A percentile compares a stretch with the other conserved stretches of the same genome.
Conservation (phyloP, 2,113 vertebrate species). For the Pontoporia blainvillei region DNA sequence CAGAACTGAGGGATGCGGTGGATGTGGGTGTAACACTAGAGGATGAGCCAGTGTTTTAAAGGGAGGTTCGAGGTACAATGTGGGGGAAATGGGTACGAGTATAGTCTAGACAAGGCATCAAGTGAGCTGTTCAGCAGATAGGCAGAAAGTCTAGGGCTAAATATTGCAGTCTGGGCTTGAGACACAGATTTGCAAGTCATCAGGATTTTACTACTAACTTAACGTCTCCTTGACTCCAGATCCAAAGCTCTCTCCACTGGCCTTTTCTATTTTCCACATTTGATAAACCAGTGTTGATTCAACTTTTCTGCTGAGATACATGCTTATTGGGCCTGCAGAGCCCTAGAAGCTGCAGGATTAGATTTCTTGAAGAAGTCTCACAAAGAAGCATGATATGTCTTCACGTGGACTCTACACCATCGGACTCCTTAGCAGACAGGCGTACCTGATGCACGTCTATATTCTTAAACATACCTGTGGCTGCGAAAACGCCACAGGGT, state of each 20-base stretch:
- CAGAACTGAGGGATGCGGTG: neutral
- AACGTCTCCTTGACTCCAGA: neutral
- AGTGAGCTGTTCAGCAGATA: neutral
- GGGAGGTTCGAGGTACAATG: neutral
- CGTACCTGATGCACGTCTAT: neutral
- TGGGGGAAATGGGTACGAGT: neutral
- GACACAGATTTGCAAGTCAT: neutral
- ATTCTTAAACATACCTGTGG: neutral
- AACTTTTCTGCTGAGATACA: neutral
- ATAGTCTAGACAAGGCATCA: neutral
- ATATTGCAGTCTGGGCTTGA: neutral
- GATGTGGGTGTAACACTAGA: neutral
- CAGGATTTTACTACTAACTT: neutral
- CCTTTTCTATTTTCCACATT: neutral
- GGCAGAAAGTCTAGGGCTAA: neutral
- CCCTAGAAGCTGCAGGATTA: neutral
- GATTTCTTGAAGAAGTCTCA: neutral
- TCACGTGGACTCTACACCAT: neutral
- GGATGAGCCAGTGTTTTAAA: neutral
- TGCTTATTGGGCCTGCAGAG: neutral
- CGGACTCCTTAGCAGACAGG: neutral
- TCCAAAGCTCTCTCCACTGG: neutral
- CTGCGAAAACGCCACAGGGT: neutral
- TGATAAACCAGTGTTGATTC: neutral
- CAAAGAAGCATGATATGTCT: neutral